Percentiles rank a stretch among this genome's conserved stretches.
Conservation (phyloP, 2,113 vertebrate genomes). For the Rhodinocichla rosea region DNA sequence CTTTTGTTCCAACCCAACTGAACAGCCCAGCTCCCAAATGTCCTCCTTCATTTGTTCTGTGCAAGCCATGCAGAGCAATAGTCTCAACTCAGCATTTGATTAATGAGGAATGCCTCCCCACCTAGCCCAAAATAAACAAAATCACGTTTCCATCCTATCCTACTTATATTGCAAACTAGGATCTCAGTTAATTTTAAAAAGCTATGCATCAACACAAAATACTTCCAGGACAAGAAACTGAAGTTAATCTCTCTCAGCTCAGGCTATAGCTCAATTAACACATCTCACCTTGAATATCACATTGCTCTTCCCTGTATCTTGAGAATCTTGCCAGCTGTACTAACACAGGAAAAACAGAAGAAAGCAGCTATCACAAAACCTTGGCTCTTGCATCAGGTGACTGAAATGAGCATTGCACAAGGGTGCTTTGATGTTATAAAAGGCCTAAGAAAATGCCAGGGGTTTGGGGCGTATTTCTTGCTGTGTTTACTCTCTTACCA, state of each 20-base stretch:
- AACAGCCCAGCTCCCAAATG: not conserved
- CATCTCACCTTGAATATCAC: not conserved
- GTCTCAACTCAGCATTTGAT: not conserved
- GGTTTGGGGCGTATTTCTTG: not conserved
- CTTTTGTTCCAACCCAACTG: not conserved
- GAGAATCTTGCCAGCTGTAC: conserved; percentile 26
- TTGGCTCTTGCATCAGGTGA: not conserved
- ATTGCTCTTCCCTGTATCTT: not conserved
- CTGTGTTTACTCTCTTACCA: not conserved
- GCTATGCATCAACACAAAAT: not conserved
- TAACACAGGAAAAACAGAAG: conserved; percentile 33
- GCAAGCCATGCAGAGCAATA: not conserved
- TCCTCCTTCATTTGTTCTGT: not conserved
- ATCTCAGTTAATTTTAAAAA: not conserved
- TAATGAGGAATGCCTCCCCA: not conserved
- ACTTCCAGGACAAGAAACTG: not conserved
- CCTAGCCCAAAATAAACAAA: not conserved
- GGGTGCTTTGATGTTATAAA: conserved; percentile 23
- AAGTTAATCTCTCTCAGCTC: not conserved
- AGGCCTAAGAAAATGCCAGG: conserved; percentile 2
- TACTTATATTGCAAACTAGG: not conserved
- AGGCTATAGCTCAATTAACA: not conserved
- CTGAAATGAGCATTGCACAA: not conserved
- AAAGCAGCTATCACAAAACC: conserved; percentile 9
- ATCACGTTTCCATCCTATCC: not conserved